These are phyloP conservation scores for Andricus grossulariae DNA, from an alignment of 1,140 invertebrate genomes.

Conservation along the genomic window DNA sequence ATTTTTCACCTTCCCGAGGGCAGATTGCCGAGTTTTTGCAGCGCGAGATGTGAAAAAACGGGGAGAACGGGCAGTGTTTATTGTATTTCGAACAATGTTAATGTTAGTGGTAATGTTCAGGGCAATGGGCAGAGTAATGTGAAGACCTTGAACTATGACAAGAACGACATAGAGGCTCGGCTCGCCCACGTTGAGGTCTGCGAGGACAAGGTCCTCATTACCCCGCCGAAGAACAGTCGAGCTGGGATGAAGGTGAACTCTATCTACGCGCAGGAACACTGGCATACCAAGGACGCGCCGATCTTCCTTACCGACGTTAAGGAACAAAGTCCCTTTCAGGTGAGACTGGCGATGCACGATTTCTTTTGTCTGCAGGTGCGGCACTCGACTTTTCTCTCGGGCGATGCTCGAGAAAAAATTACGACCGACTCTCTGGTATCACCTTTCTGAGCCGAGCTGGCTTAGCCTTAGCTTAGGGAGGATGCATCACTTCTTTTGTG, in stretches of 20 bases:
- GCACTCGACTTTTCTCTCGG: constrained; percentile 10
- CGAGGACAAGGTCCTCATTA: constrained; percentile 60
- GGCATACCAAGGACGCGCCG: constrained; percentile 64
- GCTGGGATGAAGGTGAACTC: constrained; percentile 72
- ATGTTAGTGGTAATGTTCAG: neutral
- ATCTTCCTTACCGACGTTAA: constrained; percentile 68
- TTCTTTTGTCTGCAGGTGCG: constrained; percentile 30
- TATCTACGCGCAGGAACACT: constrained; percentile 72
- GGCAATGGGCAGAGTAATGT: constrained; percentile 1
- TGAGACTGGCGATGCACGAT: constrained; percentile 47
- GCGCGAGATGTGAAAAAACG: constrained; percentile 34
- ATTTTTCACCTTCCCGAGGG: constrained; percentile 51
- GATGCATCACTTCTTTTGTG: neutral
- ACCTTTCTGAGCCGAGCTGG: neutral
- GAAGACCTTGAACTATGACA: constrained; percentile 55
- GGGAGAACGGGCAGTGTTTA: constrained; percentile 40
- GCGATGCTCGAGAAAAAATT: neutral
- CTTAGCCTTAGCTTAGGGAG: too few relatives aligned
- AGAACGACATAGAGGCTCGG: constrained; percentile 56
- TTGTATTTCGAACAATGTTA: constrained; percentile 55
- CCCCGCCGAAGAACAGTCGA: constrained; percentile 54
- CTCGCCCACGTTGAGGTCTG: constrained; percentile 54
- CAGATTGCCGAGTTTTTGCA: constrained; percentile 47
- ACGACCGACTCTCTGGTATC: neutral
- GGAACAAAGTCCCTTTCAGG: constrained; percentile 69